These are phyloP conservation scores for Bombylius discolor DNA, from an alignment of 2,888 invertebrate genomes.

Conservation along the genomic window DNA sequence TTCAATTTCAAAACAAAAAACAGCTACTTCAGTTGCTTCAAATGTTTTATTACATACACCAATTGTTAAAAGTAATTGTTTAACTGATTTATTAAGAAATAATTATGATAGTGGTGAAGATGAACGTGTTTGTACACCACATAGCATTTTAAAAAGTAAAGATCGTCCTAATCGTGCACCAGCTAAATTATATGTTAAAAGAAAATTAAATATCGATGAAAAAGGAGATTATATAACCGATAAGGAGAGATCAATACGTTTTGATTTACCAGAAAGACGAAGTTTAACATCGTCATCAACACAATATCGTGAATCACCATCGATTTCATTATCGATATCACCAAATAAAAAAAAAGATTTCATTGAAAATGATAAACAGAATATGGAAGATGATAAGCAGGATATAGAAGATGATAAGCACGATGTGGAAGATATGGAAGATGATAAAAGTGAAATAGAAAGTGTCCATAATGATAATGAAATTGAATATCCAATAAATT, in stretches of 20 bases:
- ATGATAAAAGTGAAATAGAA: too few relatives aligned
- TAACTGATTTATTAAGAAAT: background rate
- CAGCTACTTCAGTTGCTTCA: background rate
- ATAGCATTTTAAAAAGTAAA: constrained; percentile 10
- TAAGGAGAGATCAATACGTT: constrained; percentile 13
- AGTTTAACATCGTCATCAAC: background rate
- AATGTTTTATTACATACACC: constrained; percentile 10
- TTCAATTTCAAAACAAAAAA: background rate
- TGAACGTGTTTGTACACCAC: constrained; percentile 7
- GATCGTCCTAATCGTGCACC: background rate
- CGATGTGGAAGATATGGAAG: too few relatives aligned
- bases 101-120: background rate
- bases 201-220: background rate
- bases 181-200: background rate
- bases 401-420: too few relatives aligned
- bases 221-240: background rate
- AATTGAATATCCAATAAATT: background rate
- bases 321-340: too few relatives aligned
- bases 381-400: too few relatives aligned
- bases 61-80: constrained; percentile 10
- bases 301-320: too few relatives aligned
- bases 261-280: constrained; percentile 3
- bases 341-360: too few relatives aligned
- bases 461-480: too few relatives aligned
- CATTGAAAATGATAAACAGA: too few relatives aligned